A percentile compares a stretch with the other conserved stretches of the same genome.
Evolutionary conservation across 2,888 invertebrate genomes (phyloP).

Genomic region (Molorchus minor): DNA sequence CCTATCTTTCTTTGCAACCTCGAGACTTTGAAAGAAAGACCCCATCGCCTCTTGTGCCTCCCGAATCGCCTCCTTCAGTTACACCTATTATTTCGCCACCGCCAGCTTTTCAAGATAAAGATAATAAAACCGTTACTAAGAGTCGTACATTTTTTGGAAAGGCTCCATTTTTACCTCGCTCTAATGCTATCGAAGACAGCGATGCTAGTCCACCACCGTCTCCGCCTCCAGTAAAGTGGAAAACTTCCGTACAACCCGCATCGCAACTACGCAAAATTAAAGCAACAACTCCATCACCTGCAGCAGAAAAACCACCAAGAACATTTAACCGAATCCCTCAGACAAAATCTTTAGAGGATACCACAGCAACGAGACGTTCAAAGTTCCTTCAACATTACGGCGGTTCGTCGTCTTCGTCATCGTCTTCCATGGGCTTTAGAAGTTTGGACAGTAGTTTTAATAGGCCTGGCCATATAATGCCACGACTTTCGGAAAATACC

Average conservation of each 20-base stretch:
- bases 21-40: constrained; percentile 56
- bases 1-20: constrained; percentile 56
- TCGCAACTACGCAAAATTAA: constrained; percentile 49
- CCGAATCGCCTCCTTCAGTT: constrained; percentile 69
- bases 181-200: constrained; percentile 67
- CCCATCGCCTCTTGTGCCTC: constrained; percentile 60
- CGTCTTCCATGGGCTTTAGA: constrained; percentile 70
- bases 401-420: constrained; percentile 67
- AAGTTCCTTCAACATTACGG: constrained; percentile 68
- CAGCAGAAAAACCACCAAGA: constrained; percentile 42
- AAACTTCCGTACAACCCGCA: constrained; percentile 49
- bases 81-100: constrained; percentile 77
- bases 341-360: constrained; percentile 67
- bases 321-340: constrained; percentile 60
- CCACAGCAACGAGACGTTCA: constrained; percentile 65
- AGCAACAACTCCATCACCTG: constrained; percentile 36
- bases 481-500: constrained; percentile 64
- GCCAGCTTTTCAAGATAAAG: constrained; percentile 73
- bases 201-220: constrained; percentile 66
- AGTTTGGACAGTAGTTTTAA: constrained; percentile 70
- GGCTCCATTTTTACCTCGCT: constrained; percentile 65
- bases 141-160: constrained; percentile 62
- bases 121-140: constrained; percentile 44
- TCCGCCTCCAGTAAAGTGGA: constrained; percentile 59
- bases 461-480: constrained; percentile 57